A percentile compares a stretch with the other conserved stretches of the same genome.
Evolutionary conservation across 2,888 invertebrate species (phyloP).

Genomic region (Thecophora atra): DNA sequence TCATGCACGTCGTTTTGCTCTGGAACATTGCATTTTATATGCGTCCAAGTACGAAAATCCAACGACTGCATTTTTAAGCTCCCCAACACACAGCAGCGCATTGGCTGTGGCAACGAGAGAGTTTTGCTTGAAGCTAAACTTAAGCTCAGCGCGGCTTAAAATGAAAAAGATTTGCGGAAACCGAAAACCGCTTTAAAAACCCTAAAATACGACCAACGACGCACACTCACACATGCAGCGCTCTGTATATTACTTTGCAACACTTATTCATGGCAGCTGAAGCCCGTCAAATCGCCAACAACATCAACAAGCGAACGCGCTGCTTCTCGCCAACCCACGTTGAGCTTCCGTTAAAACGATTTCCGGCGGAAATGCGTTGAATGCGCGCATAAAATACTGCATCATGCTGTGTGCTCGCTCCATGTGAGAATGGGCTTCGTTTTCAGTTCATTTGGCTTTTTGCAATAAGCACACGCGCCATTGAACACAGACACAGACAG

Average conservation of each 20-base stretch:
- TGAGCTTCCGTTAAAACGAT: conserved; percentile 39
- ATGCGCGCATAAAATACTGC: conserved; percentile 9
- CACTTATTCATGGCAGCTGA: not conserved
- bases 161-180: conserved; percentile 25
- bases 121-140: conserved; percentile 18
- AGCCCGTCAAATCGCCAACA: not conserved
- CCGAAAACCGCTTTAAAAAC: not conserved
- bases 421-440: not conserved
- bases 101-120: conserved; percentile 11
- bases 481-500: conserved; percentile 6
- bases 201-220: conserved; percentile 1
- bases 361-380: conserved; percentile 43
- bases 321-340: not conserved
- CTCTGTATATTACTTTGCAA: not conserved
- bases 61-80: conserved; percentile 33
- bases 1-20: not conserved
- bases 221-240: not conserved
- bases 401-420: not conserved
- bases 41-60: conserved; percentile 34
- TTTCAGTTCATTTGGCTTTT: not conserved
- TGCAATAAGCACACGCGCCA: not conserved
- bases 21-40: not conserved
- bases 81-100: conserved; percentile 19
- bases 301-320: not conserved
- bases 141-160: conserved; percentile 32